Percentiles rank a stretch among this genome's conserved stretches.
Evolutionary conservation across 2,113 vertebrate genomes (phyloP).

Genomic region (Crotalus tigris): DNA sequence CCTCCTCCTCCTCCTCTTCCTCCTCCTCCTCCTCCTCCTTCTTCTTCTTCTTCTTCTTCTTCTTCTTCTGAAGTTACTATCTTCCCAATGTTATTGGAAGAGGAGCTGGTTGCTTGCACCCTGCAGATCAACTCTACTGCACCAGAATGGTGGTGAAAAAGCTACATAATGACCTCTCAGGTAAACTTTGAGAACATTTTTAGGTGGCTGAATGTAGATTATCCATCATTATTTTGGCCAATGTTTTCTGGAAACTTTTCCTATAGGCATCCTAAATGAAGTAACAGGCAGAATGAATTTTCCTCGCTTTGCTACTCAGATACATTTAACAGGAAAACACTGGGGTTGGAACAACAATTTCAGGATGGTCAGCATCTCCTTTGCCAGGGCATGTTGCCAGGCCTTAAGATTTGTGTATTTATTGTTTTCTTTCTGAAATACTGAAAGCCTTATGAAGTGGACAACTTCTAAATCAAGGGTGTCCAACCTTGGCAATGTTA

Average conservation of each 20-base stretch:
- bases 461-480: neutral
- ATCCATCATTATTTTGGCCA: neutral
- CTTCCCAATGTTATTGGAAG: neutral
- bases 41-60: no score
- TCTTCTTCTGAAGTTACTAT: neutral
- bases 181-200: neutral
- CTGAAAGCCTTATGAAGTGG: neutral
- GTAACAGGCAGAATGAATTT: neutral
- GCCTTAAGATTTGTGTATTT: neutral
- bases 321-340: neutral
- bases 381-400: neutral
- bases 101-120: neutral
- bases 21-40: neutral
- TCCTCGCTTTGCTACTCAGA: neutral
- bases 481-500: neutral
- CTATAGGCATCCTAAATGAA: neutral
- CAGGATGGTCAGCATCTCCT: neutral
- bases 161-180: neutral
- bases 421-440: neutral
- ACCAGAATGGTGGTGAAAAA: neutral
- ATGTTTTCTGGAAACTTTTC: neutral
- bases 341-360: neutral
- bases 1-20: neutral
- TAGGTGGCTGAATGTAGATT: neutral
- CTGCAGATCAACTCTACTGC: neutral